These are phyloP conservation scores for Galagoides demidoff DNA, from an alignment of 2,797 vertebrate species.

Conservation along the genomic window DNA sequence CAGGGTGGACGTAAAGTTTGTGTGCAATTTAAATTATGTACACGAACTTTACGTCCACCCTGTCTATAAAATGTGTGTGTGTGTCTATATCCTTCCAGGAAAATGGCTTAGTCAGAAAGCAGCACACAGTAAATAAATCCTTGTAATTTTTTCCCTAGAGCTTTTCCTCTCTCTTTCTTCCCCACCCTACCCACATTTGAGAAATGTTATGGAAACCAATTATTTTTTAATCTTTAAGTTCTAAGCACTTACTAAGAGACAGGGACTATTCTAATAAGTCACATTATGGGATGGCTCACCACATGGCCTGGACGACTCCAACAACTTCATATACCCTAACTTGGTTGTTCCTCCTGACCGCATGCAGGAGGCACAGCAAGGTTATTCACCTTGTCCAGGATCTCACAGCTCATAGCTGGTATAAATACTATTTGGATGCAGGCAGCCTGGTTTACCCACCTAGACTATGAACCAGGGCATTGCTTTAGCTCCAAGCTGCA, in stretches of 20 bases:
- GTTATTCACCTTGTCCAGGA: background rate
- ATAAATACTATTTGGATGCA: background rate
- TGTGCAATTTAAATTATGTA: no score
- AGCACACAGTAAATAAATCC: background rate
- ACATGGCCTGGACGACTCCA: background rate
- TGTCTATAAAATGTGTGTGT: background rate
- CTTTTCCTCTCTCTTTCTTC: background rate
- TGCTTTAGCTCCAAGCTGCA: background rate
- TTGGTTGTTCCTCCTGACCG: background rate
- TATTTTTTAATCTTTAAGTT: constrained; percentile 41
- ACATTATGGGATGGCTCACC: background rate
- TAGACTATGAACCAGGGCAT: background rate
- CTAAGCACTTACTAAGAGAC: background rate
- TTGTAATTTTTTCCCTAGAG: constrained; percentile 18
- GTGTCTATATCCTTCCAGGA: background rate
- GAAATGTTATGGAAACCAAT: constrained; percentile 35
- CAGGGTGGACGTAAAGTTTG: no score
- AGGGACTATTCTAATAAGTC: background rate
- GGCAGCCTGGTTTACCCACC: background rate
- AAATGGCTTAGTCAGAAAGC: constrained; percentile 1
- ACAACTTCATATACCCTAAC: background rate
- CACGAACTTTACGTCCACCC: no score
- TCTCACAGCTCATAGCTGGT: background rate
- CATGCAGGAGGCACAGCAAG: background rate
- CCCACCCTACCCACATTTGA: background rate